phyloP scores from a whole-genome alignment of 92 coral and sea anemone species.

The Paragorgia papillata region DNA sequence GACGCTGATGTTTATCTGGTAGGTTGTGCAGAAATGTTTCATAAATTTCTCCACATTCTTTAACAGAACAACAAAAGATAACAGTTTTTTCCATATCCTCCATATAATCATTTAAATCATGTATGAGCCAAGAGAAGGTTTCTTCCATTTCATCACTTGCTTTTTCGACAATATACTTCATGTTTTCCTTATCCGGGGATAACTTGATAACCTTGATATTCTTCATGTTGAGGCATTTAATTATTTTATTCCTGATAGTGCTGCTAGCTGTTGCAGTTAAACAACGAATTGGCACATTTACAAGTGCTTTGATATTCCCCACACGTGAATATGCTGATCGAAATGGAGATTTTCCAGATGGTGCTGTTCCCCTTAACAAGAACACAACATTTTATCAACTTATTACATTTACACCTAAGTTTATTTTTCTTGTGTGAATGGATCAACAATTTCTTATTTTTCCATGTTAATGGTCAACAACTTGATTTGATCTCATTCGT shows the following conservation, averaged over 20 bases:
- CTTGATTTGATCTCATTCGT: too few species aligned
- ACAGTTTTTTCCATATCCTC: conserved; percentile 29
- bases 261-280: conserved; percentile 39
- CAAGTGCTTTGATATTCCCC: conserved; percentile 28
- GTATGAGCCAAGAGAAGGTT: conserved; percentile 32
- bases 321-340: conserved; percentile 38
- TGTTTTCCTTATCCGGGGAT: conserved; percentile 37
- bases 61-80: conserved; percentile 35
- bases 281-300: conserved; percentile 38
- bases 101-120: not conserved
- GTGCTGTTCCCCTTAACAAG: conserved; percentile 29
- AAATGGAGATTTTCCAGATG: conserved; percentile 22
- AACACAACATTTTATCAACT: not conserved
- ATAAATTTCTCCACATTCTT: conserved; percentile 48
- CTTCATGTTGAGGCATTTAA: conserved; percentile 19
- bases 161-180: conserved; percentile 22
- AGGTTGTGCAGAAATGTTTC: conserved; percentile 10
- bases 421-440: too few species aligned
- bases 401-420: not conserved
- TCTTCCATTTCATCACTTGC: conserved; percentile 24
- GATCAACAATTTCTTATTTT: not conserved
- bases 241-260: conserved; percentile 12
- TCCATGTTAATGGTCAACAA: too few species aligned
- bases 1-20: not conserved
- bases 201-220: conserved; percentile 10